Evolutionary conservation across 2,113 vertebrate genomes (phyloP).

Genomic region (Crotalus horridus): DNA sequence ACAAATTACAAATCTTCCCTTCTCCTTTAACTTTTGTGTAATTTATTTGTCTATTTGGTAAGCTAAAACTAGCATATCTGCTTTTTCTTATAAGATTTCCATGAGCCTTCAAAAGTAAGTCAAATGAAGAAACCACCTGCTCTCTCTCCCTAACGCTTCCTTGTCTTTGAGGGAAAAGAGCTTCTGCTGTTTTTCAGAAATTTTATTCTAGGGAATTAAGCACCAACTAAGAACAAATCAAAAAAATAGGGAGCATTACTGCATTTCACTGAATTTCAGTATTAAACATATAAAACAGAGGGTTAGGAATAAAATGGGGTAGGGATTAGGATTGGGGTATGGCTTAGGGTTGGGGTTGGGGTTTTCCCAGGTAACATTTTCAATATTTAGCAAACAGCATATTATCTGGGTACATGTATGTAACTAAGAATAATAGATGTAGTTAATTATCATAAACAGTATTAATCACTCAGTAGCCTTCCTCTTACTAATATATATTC

Average conservation of each 20-base stretch:
- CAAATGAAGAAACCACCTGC: neutral
- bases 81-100: neutral
- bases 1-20: neutral
- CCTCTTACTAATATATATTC: too few relatives aligned
- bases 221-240: neutral
- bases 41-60: neutral
- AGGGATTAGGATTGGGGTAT: too few relatives aligned
- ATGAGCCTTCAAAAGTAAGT: neutral
- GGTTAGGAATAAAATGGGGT: too few relatives aligned
- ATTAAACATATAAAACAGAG: neutral
- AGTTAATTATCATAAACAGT: too few relatives aligned
- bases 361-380: too few relatives aligned
- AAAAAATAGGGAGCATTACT: neutral
- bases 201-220: neutral
- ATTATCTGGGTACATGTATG: too few relatives aligned
- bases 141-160: neutral
- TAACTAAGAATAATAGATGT: too few relatives aligned
- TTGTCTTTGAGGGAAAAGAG: neutral
- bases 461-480: too few relatives aligned
- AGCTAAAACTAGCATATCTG: neutral
- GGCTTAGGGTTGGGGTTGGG: too few relatives aligned
- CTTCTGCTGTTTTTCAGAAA: neutral
- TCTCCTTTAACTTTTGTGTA: neutral
- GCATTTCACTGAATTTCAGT: neutral
- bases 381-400: too few relatives aligned